phyloP scores from a whole-genome alignment of 2,797 vertebrate species.

The Mastacembelus armatus region DNA sequence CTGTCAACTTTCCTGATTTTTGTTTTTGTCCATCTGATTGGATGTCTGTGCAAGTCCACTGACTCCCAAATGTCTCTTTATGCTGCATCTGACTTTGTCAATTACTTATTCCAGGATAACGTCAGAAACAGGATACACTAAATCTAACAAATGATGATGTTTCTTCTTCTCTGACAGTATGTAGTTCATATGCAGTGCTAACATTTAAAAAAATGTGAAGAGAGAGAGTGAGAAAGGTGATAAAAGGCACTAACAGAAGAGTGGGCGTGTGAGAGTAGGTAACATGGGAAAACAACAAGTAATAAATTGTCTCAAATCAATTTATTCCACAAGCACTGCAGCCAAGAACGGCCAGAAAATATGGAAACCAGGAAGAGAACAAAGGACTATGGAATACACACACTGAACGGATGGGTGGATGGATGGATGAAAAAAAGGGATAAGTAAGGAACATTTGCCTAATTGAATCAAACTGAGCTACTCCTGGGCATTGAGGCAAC shows the following conservation, averaged over 20 bases:
- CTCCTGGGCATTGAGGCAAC: conserved; percentile 14
- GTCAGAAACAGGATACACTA: conserved; percentile 2
- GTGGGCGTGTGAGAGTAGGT: conserved; percentile 27
- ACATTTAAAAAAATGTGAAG: conserved; percentile 12
- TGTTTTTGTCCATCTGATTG: conserved; percentile 48
- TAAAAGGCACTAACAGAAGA: conserved; percentile 33
- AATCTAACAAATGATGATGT: conserved; percentile 8
- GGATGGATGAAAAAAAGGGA: conserved; percentile 24
- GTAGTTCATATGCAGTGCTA: conserved; percentile 25
- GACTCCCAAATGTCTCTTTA: conserved; percentile 26
- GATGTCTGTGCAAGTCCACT: too few relatives aligned
- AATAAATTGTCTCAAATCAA: conserved; percentile 65
- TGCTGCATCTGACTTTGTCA: conserved; percentile 5
- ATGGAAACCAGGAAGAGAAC: conserved; percentile 37
- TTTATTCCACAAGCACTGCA: conserved; percentile 33
- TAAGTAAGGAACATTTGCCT: conserved; percentile 23
- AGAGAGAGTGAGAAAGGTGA: conserved; percentile 19
- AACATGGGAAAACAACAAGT: conserved; percentile 54
- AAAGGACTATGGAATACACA: conserved; percentile 29
- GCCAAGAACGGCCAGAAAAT: conserved; percentile 28
- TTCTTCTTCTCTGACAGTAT: not conserved
- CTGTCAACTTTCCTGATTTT: conserved; percentile 30
- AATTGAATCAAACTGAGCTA: conserved; percentile 46
- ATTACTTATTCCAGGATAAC: conserved; percentile 5
- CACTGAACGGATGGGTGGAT: conserved; percentile 34